Base-by-base conservation (phyloP, 1,140 invertebrate genomes). In the Latrodectus geometricus region DNA sequence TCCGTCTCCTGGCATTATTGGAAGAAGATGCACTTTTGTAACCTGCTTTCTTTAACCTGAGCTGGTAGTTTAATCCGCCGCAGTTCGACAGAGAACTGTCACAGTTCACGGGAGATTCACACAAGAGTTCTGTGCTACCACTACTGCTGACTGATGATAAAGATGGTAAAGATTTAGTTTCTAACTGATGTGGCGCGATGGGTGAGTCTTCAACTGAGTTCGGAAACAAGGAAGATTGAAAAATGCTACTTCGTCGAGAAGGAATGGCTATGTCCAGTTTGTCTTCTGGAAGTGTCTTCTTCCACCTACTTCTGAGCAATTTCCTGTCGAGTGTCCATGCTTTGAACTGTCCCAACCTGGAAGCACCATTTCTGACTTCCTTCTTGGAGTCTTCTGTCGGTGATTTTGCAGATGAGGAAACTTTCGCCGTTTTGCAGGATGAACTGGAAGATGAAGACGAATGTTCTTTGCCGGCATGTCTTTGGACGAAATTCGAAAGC, bases 301-400 rank as follows among this genome's bases (percentile, higher is more conserved):
- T 88, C 78, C 79, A 88, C 50, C 77, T 56, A 69, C 74, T 88
- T 70, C 81, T 14, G 69, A 88, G 48, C 81, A 88, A 54, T 56
- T 88, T 88, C 17, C 86, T 79, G 78, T 88, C 88, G 35, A 88
- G 65, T 14, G 88, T 88, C 88, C 88, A 88, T 14, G 88, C 88
- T 70, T 88, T 88, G 35, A 88, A 88, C 48, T 88, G 88, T 2
- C 80, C 76, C 12, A 88, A 23, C 54, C 68, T 70, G n/a, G 86
- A 87, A 52, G 78, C 52, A 54, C 72, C 56, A 14, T 76, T 75
- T 15, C 82, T 54, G 35, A 50, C 49, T 56, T 84, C 82, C 72
- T 86, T 86, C 21, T 86, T 86, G 17, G 65, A 65, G n/a, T 86
- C 83, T 4, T 86, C 83, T 35, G 79, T 20, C 12, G 66, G 35